Conservation (phyloP, 2,113 vertebrate species). For the Pseudopipra pipra region DNA sequence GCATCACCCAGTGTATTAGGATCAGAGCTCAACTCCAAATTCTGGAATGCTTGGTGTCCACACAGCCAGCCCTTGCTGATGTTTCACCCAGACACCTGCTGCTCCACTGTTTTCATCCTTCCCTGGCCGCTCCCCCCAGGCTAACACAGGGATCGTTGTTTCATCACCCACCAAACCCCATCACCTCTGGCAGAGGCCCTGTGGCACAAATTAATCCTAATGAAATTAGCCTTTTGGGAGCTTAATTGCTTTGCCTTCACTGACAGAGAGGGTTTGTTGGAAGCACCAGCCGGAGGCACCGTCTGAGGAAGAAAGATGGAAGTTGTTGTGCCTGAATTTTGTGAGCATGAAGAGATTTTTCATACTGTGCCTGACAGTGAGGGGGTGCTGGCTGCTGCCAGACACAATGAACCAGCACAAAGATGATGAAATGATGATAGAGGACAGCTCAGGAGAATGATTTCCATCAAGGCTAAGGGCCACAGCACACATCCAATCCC, state of each 20-base stretch:
- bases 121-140: not conserved
- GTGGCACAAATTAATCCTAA: not conserved
- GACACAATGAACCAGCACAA: not conserved
- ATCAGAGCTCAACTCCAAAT: not conserved
- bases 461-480: not conserved
- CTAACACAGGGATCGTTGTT: rapidly evolving
- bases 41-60: not conserved
- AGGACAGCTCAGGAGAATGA: not conserved
- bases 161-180: not conserved
- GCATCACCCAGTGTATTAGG: rapidly evolving
- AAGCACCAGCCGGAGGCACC: rapidly evolving
- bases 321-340: rapidly evolving
- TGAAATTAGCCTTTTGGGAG: not conserved
- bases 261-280: not conserved
- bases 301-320: not conserved
- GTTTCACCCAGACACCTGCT: not conserved
- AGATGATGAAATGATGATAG: not conserved
- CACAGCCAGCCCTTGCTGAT: not conserved
- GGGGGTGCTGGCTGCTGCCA: not conserved
- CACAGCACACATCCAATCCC: not conserved
- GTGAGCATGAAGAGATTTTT: not conserved
- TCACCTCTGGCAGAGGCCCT: not conserved
- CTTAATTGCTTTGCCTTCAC: not conserved
- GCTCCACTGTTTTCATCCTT: not conserved
- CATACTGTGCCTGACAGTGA: not conserved